Evolutionary conservation across 2,888 invertebrate genomes (phyloP), one percentile per base, ranked within the genome.

Genomic region (Polydesmus complanatus): DNA sequence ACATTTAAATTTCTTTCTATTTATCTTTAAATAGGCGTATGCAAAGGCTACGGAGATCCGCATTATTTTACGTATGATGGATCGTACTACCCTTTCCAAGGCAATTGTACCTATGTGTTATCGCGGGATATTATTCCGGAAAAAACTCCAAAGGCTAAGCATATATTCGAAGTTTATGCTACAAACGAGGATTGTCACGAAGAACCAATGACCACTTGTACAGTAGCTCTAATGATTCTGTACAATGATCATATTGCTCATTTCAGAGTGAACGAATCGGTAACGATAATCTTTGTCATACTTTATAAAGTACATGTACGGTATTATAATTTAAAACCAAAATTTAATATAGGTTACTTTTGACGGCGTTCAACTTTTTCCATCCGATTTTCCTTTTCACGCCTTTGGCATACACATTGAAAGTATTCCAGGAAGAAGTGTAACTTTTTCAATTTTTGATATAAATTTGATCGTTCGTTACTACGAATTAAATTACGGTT

Each of bases 31-130:
- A 68, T 71, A 77, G 81, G 81, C 61, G 75, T 79, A 0, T 87
- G 87, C 70, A 82, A 84, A 66, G 83, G 86, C 0, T 80, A 85
- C 63, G 90, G 90, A 0, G 82, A 86, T 57, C 83, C 88, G 0
- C 85, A 88, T 69, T 89, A 87, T 73, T 79, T 83, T 62, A 88
- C 86, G 27, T 94, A 89, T 70, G 92, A 93, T 71, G 82, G 84
- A 23, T 82, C 80, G 64, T 84, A 85, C 68, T 83, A 86, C 67
- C 85, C 85, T 0, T 85, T 87, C 72, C 82, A 85, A 65, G 88
- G 88, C 3, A 88, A 88, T 72, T 93, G 93, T 72, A 87, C 87
- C 0, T 91, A 90, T 71, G 77, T 90, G 27, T 80, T 89, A 58
- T 83, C 88, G 0, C 75, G 85, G 37, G 83, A 85, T 72, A 58